Conservation (phyloP, 2,113 vertebrate genomes). For the Melanerpes formicivorus region DNA sequence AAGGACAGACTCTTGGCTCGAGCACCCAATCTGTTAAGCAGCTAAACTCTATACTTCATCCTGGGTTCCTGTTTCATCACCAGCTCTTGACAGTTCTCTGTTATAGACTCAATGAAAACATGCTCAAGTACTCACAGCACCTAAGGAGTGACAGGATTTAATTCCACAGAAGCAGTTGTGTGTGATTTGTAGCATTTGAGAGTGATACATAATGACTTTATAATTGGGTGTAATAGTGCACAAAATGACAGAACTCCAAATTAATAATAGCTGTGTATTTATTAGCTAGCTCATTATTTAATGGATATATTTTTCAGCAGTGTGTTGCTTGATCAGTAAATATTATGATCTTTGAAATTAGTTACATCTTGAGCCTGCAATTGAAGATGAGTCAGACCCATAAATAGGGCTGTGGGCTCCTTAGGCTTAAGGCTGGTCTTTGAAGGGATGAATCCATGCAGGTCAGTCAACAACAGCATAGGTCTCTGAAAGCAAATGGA, state of each 20-base stretch:
- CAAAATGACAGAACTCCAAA: background rate
- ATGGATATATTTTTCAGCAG: background rate
- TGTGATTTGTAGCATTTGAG: background rate
- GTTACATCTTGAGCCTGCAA: accelerated
- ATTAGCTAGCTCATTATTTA: background rate
- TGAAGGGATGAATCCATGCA: background rate
- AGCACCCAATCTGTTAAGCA: background rate
- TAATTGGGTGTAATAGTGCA: background rate
- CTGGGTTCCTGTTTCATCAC: background rate
- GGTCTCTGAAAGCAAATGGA: background rate
- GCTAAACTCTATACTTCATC: background rate
- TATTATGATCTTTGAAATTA: background rate
- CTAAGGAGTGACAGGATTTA: background rate
- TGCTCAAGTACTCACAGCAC: background rate
- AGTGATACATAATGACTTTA: background rate
- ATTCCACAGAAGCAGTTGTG: no score
- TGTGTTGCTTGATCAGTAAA: background rate
- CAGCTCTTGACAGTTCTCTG: background rate
- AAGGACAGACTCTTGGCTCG: background rate
- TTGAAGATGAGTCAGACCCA: background rate
- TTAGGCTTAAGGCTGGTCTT: background rate
- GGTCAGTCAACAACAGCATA: background rate
- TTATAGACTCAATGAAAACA: background rate
- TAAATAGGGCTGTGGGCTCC: background rate
- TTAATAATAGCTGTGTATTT: background rate